A percentile compares a stretch with the other conserved stretches of the same genome.
These are phyloP conservation scores for Alfaro cultratus DNA, from an alignment of 2,797 vertebrate species.

Conservation along the genomic window DNA sequence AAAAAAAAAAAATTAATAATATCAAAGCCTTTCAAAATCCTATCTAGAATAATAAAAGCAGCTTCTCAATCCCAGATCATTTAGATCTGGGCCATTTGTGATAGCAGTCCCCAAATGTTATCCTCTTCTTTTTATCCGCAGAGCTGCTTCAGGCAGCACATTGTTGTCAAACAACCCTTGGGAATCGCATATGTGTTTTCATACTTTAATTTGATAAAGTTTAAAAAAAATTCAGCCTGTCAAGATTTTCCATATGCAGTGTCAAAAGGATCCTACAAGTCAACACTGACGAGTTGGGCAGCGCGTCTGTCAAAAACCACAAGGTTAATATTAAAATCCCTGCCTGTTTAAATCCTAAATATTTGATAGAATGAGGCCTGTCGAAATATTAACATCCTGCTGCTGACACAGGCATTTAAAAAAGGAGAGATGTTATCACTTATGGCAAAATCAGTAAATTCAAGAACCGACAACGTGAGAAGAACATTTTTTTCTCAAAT, in stretches of 20 bases:
- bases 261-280: neutral
- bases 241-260: neutral
- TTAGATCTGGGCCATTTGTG: constrained; percentile 24
- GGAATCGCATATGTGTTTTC: constrained; percentile 13
- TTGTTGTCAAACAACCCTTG: constrained; percentile 11
- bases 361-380: neutral
- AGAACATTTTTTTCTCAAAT: neutral
- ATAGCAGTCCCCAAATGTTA: constrained; percentile 31
- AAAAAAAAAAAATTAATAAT: constrained; percentile 12
- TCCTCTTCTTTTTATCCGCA: constrained; percentile 23
- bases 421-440: neutral
- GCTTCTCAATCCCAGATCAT: constrained; percentile 12
- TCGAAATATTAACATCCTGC: neutral
- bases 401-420: neutral
- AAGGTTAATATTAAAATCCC: constrained; percentile 9
- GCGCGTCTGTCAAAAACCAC: neutral
- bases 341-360: constrained; percentile 1
- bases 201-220: constrained; percentile 11
- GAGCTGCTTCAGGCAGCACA: constrained; percentile 25
- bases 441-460: neutral
- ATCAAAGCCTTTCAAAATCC: constrained; percentile 25
- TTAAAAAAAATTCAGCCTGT: constrained; percentile 14
- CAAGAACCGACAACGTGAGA: neutral
- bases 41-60: constrained; percentile 30
- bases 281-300: neutral